Percentiles rank a stretch among this genome's conserved stretches.
Conservation (phyloP, 2,888 invertebrate genomes). For the Erebia ligea region DNA sequence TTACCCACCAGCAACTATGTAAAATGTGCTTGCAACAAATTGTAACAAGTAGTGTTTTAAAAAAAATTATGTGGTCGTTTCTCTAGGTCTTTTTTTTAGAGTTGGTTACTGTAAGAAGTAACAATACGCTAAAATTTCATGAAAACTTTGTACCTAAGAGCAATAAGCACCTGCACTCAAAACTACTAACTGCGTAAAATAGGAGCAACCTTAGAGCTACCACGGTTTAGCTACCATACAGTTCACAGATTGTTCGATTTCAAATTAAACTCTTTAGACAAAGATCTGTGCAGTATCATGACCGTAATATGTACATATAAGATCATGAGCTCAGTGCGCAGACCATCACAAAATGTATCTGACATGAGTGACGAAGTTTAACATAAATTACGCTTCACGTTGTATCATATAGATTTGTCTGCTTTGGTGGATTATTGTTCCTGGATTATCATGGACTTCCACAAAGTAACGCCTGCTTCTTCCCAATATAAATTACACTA, state of each 20-base stretch:
- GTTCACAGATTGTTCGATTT: background rate
- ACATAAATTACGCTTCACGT: too few relatives aligned
- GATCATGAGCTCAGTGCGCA: too few relatives aligned
- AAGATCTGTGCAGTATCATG: background rate
- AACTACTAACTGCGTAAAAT: constrained; percentile 37
- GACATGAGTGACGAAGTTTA: too few relatives aligned
- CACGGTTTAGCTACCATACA: background rate
- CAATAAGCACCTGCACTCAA: constrained; percentile 33
- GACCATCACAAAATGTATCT: too few relatives aligned
- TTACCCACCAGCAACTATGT: too few relatives aligned
- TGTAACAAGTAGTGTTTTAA: background rate
- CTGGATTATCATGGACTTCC: too few relatives aligned
- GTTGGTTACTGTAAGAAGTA: background rate
- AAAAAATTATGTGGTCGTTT: background rate
- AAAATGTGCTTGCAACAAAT: background rate
- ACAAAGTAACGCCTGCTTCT: too few relatives aligned
- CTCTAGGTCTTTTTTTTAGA: background rate
- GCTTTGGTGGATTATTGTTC: too few relatives aligned
- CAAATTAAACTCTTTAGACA: background rate
- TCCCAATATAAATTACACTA: too few relatives aligned
- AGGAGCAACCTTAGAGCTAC: constrained; percentile 20
- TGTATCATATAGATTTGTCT: too few relatives aligned
- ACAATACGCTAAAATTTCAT: constrained; percentile 23
- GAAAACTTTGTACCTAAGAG: constrained; percentile 23
- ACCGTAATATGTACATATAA: too few relatives aligned